Base-by-base conservation (phyloP, 2,888 invertebrate genomes). In the Mesochorus sp. region DNA sequence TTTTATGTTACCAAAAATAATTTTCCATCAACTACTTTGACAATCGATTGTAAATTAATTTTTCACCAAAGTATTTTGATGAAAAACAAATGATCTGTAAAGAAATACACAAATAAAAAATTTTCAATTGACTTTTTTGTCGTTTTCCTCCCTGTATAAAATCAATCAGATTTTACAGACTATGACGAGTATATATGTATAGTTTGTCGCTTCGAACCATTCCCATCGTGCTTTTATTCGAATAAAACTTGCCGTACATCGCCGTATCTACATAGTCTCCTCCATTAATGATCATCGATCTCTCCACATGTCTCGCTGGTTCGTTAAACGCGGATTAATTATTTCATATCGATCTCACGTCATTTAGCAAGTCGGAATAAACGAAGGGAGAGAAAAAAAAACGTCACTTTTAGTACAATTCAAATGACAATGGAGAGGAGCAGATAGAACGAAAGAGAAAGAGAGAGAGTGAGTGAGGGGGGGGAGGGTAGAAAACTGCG, bases 321-420 rank as follows among this genome's bases (percentile, higher is more conserved):
- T 68, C 68, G 44, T 68, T 57, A 68, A 68, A 37, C 34, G 34
- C 47, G 44, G 28, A 51, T 47, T 68, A 26, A 47, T n/a, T n/a
- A 57, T 68, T 68, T 68, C 14, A 67, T 67, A 68, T 57, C 47
- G 68, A 68, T 68, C 26, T 44, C 42, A 21, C 53, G 39, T 42
- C 67, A 67, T 53, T 67, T 42, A 42, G 53, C 31, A 39, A 26
- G 31, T 31, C 26, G 67, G 31, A 31, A 53, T 26, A 53, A 53
- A 66, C 19, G 28, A 42, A 14, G 5, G 42, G 49, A 5, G 10
- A 24, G 14, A 49, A 28, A 39, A 31, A 31, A 19, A 37, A 57
- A 68, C 26, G 34, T 14, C 17, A 47, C 57, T 42, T 55, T 68
- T 68, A 28, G 34, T 57, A 68, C 64, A 66, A 71, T 76, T 76